These are phyloP conservation scores for Peromyscus polionotus DNA, from an alignment of 2,113 vertebrate species.

Conservation along the genomic window DNA sequence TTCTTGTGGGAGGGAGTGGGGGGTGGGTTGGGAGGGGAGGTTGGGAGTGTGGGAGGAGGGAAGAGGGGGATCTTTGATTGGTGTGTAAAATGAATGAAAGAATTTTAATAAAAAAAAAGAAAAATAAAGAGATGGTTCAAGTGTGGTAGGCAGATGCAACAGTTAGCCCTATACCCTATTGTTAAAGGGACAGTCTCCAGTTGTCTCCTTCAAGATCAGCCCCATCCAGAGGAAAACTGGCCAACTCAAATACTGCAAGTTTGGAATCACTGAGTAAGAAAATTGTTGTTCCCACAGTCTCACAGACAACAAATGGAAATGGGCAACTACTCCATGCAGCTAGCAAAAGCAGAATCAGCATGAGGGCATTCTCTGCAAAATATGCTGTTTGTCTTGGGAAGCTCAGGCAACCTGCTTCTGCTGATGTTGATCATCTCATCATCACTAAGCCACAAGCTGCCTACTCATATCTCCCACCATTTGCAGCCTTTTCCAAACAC, in stretches of 20 bases:
- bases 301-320: conserved; percentile 23
- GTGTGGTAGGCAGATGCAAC: too few relatives aligned
- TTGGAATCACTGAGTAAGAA: background rate
- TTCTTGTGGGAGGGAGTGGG: too few relatives aligned
- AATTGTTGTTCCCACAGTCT: background rate
- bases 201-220: background rate
- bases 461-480: background rate
- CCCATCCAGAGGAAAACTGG: background rate
- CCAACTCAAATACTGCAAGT: background rate
- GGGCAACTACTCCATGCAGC: background rate
- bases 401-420: background rate
- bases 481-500: background rate
- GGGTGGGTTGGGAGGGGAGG: too few relatives aligned
- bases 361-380: conserved; percentile 43
- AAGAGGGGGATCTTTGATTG: too few relatives aligned
- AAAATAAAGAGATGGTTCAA: background rate
- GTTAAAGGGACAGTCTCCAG: background rate
- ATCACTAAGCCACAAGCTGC: background rate
- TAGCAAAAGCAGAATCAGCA: conserved; percentile 7
- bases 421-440: background rate
- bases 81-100: too few relatives aligned
- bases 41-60: too few relatives aligned
- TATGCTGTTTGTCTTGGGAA: conserved; percentile 35
- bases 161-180: background rate
- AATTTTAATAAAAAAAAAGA: too few relatives aligned